Conservation (phyloP, 2,888 invertebrate species). For the Eudemis profundana region DNA sequence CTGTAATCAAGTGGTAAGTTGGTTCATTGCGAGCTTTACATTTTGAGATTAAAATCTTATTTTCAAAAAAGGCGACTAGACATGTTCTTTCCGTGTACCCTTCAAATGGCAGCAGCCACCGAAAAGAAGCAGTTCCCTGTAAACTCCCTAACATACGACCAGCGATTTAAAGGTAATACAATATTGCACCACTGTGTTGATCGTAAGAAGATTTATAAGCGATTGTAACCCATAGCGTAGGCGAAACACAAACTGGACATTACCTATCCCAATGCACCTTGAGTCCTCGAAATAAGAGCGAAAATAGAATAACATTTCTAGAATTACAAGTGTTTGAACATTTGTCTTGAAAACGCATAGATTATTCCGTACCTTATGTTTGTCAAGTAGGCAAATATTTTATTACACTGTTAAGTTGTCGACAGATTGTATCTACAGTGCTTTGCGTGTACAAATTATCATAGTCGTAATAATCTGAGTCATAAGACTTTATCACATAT, state of each 20-base stretch:
- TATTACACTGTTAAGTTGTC: conserved; percentile 53
- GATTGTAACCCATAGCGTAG: conserved; percentile 41
- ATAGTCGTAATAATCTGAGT: conserved; percentile 52
- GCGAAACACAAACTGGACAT: conserved; percentile 35
- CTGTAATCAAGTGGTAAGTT: no score
- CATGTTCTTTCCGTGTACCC: no score
- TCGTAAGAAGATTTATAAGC: conserved; percentile 45
- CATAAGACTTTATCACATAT: conserved; percentile 22
- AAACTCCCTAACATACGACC: not conserved
- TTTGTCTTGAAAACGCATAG: conserved; percentile 69
- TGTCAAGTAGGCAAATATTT: conserved; percentile 65
- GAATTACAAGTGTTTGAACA: conserved; percentile 59
- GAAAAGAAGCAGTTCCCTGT: not conserved
- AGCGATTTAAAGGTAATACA: conserved; percentile 23
- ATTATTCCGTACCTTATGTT: conserved; percentile 60
- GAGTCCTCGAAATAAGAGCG: not conserved
- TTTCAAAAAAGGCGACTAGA: no score
- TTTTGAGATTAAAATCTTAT: no score
- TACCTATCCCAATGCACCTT: conserved; percentile 7
- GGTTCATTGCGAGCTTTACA: no score
- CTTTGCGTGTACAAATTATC: conserved; percentile 56
- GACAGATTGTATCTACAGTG: conserved; percentile 65
- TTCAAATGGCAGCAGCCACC: not conserved
- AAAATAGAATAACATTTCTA: conserved; percentile 9
- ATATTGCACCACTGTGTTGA: conserved; percentile 41